Evolutionary conservation across 2,888 invertebrate species (phyloP).

Genomic region (Latrodectus hesperus): DNA sequence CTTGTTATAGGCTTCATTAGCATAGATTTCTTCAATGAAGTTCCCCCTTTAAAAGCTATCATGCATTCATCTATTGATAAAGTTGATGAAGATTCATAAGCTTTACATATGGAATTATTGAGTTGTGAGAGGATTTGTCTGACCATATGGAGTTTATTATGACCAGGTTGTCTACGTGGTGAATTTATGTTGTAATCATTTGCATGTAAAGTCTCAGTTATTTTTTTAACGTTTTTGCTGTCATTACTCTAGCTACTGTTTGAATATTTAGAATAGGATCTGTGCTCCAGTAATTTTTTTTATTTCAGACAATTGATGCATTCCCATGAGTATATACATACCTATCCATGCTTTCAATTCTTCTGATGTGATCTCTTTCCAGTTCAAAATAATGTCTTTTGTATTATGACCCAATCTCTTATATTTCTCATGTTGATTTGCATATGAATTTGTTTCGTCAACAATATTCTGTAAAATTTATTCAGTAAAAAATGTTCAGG

Average conservation of each 20-base stretch:
- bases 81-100: background rate
- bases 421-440: too few relatives aligned
- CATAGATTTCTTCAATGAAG: background rate
- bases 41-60: background rate
- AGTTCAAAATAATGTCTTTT: background rate
- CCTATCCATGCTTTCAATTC: conserved; percentile 14
- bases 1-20: conserved; percentile 8
- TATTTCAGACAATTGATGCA: conserved; percentile 7
- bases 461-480: too few relatives aligned
- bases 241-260: conserved; percentile 15
- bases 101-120: conserved; percentile 16
- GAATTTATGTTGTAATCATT: too few relatives aligned
- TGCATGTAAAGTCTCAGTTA: conserved; percentile 16
- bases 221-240: background rate
- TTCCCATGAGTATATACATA: background rate
- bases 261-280: conserved; percentile 8
- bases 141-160: background rate
- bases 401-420: background rate
- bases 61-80: conserved; percentile 7
- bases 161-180: background rate
- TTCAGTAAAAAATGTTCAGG: too few relatives aligned
- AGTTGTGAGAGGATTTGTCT: conserved; percentile 6
- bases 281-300: background rate
- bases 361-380: conserved; percentile 12
- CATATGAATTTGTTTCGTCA: too few relatives aligned